Evolutionary conservation across 2,113 vertebrate genomes (phyloP), one percentile per base, ranked within the genome.

Genomic region (Archilochus colubris): DNA sequence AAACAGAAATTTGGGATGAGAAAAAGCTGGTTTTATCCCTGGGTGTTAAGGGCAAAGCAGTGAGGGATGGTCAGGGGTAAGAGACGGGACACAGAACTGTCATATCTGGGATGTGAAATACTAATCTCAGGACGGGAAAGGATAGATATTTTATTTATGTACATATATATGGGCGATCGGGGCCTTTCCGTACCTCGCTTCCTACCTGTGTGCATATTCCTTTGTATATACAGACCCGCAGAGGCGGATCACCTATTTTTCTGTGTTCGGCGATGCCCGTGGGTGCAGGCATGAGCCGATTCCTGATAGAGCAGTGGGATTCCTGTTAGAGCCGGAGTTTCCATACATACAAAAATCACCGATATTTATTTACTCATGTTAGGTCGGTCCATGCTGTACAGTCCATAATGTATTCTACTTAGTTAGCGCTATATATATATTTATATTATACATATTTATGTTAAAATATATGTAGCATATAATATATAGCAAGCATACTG

Each of bases 171-270:
- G 36, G 2, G 33, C 27, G 33, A 63, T 24, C 3, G 30, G 30
- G 85, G 66, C 78, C 84, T 83, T 58, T 40, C 46, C 24, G 6
- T 13, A 40, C 46, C 57, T 33, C 38, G 22, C 31, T 61, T 51
- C 10, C 3, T 53, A 57, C 33, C n/a, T 44, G 3, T 19, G 46
- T 4, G 10, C 22, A 4, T 31, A 27, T 14, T 31, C 18, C 10
- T 54, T 7, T 4, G 7, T 15, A 4, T 17, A 21, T 12, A 27
- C 2, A 4, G 54, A 55, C 4, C 9, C 24, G 15, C 18, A 2
- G 4, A 9, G 4, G 18, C 46, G 3, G 6, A 3, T 36, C 23
- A 0, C 50, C 6, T 3, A 0, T 8, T 1, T 12, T 2, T 6
- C 40, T 9, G 43, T 6, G 4, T 1, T 4, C 6, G 38, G 62